Conservation (phyloP, 1,140 invertebrate species). For the Drosophila paulistorum region DNA sequence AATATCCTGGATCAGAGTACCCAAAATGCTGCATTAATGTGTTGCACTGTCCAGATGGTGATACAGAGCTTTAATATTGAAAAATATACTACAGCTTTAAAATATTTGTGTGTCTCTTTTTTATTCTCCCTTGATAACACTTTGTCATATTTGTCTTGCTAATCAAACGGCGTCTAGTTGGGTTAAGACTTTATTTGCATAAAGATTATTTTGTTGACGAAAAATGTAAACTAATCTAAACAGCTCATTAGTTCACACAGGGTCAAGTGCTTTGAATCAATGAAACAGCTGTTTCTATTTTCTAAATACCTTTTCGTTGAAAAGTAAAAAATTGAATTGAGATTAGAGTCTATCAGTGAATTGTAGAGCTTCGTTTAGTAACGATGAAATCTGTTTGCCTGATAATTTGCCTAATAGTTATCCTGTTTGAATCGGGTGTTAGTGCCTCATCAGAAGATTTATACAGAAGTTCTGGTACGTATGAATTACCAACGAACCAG, state of each 20-base stretch:
- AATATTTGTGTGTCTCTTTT: too few species aligned
- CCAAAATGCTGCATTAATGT: slow-evolving; percentile 37
- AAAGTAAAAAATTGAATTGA: background rate
- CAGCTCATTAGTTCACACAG: background rate
- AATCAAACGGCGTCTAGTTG: too few species aligned
- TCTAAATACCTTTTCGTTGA: background rate
- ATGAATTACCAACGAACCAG: background rate
- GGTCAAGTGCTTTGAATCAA: background rate
- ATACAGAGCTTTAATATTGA: slow-evolving; percentile 7
- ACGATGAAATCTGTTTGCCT: background rate
- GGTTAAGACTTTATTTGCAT: too few species aligned
- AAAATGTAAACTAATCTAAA: background rate
- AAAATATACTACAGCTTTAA: too few species aligned
- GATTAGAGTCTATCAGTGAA: background rate
- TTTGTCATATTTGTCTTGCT: too few species aligned
- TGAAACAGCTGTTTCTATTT: background rate
- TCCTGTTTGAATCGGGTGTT: background rate
- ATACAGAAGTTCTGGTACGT: background rate
- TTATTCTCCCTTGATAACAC: too few species aligned
- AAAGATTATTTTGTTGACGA: background rate
- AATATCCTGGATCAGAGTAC: slow-evolving; percentile 35
- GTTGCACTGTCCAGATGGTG: slow-evolving; percentile 22
- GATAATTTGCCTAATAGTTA: background rate
- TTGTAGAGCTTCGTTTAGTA: background rate
- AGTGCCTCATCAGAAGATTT: background rate